Evolutionary conservation across 2,797 vertebrate species (phyloP).

Genomic region (Lepus oiostolus): DNA sequence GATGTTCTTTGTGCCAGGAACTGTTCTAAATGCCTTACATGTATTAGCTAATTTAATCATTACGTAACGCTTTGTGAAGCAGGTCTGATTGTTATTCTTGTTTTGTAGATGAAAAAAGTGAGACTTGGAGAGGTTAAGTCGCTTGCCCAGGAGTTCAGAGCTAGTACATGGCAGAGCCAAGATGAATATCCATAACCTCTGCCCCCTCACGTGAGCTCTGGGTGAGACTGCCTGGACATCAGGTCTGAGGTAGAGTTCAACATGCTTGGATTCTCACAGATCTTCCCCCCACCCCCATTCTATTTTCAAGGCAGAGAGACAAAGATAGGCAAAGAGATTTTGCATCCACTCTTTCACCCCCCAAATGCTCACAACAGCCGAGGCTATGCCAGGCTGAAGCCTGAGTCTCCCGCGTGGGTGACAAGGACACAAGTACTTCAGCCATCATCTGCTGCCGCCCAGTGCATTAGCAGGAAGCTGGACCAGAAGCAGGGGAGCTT

Average conservation of each 20-base stretch:
- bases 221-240: not conserved
- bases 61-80: not conserved
- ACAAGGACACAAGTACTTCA: too few relatives aligned
- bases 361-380: too few relatives aligned
- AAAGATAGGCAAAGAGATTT: too few relatives aligned
- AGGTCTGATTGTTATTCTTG: conserved; percentile 2
- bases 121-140: not conserved
- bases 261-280: not conserved
- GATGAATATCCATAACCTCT: not conserved
- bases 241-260: conserved; percentile 27
- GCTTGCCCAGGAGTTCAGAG: not conserved
- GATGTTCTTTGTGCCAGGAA: conserved; percentile 23
- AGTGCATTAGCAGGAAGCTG: too few relatives aligned
- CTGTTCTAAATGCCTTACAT: not conserved
- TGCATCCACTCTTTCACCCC: too few relatives aligned
- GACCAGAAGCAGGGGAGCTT: too few relatives aligned
- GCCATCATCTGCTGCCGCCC: too few relatives aligned
- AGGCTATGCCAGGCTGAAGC: too few relatives aligned
- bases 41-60: conserved; percentile 6
- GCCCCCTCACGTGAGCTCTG: not conserved
- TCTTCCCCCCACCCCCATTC: too few relatives aligned
- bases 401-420: too few relatives aligned
- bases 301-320: too few relatives aligned
- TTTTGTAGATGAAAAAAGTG: not conserved
- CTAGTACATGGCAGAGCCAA: not conserved